phyloP scores from a whole-genome alignment of 2,113 vertebrate genomes.

The Illadopsis cleaveri region DNA sequence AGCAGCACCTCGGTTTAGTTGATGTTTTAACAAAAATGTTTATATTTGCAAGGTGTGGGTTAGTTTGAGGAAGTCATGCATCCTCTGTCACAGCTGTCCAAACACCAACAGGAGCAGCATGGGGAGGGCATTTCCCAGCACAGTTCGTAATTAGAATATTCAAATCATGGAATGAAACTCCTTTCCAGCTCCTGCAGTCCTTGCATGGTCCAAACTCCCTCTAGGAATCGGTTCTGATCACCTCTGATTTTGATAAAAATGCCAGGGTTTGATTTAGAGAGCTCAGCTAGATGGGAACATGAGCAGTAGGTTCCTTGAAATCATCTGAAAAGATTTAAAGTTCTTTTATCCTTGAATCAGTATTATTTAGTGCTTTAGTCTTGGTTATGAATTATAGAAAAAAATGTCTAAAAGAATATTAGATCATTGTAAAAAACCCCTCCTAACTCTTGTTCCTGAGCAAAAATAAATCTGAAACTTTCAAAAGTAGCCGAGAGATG shows the following conservation, averaged over 20 bases:
- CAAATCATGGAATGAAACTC: neutral
- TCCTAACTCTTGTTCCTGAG: neutral
- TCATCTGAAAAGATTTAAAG: neutral
- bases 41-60: neutral
- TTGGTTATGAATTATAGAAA: neutral
- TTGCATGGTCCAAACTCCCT: neutral
- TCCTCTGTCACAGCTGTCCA: neutral
- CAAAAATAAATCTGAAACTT: conserved; percentile 14
- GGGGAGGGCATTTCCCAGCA: neutral
- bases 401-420: neutral
- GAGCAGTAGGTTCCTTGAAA: neutral
- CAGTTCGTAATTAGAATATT: neutral
- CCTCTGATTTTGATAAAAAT: neutral
- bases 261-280: neutral
- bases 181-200: neutral
- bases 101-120: accelerated
- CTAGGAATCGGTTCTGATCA: neutral
- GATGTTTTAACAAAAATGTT: neutral
- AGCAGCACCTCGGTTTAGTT: neutral
- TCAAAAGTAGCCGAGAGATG: neutral
- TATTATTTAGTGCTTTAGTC: neutral
- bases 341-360: neutral
- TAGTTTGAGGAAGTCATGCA: accelerated
- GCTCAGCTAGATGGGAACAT: neutral
- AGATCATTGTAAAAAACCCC: neutral